Evolutionary conservation across 2,797 vertebrate genomes (phyloP).

Genomic region (Phyllotis vaccarum): DNA sequence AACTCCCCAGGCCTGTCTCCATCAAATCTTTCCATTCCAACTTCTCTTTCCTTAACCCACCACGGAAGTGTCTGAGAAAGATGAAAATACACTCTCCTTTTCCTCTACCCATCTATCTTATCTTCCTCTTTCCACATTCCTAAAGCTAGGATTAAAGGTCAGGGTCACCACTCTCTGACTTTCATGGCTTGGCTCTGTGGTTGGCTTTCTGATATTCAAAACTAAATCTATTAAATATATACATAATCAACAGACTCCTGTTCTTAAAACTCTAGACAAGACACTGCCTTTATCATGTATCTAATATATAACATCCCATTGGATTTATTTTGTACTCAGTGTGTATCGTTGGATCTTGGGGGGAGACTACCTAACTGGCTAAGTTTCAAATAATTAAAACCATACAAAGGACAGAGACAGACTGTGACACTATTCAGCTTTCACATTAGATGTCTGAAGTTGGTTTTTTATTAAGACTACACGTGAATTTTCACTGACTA

Average conservation of each 20-base stretch:
- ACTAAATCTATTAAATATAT: too few species aligned
- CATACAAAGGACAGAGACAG: neutral
- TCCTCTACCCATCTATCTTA: too few species aligned
- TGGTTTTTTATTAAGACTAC: neutral
- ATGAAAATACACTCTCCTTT: too few species aligned
- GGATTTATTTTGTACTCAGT: neutral
- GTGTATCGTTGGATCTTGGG: neutral
- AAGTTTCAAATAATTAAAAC: neutral
- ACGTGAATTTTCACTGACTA: neutral
- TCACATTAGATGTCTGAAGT: neutral
- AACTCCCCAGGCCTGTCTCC: too few species aligned
- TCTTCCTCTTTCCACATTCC: too few species aligned
- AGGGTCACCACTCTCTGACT: too few species aligned
- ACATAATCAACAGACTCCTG: neutral
- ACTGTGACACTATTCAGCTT: neutral
- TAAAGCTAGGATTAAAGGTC: too few species aligned
- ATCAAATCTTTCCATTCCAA: too few species aligned
- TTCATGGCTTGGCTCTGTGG: too few species aligned
- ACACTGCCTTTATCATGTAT: neutral
- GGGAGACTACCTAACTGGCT: neutral
- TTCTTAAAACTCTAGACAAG: neutral
- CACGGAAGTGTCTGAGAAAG: too few species aligned
- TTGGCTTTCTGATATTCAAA: too few species aligned
- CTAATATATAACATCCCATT: neutral
- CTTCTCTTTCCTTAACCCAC: too few species aligned